phyloP scores from a whole-genome alignment of 1,140 invertebrate species.

The Melipona quadrifasciata region DNA sequence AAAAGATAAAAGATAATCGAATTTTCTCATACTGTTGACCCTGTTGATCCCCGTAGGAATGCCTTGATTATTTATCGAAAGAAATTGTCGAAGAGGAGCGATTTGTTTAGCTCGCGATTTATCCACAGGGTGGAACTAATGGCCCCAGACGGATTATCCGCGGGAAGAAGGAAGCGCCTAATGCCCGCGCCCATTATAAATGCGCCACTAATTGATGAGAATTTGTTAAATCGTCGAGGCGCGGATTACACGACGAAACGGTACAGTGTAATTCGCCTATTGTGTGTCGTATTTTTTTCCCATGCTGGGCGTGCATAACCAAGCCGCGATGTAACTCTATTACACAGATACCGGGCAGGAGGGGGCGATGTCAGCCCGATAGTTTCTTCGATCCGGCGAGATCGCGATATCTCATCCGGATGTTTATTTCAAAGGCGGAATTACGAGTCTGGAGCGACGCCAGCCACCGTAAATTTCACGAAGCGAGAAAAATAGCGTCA shows the following conservation, averaged over 20 bases:
- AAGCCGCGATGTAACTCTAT: slow-evolving; percentile 60
- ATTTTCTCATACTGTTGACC: neutral
- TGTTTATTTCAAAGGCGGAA: slow-evolving; percentile 80
- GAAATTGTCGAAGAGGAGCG: neutral
- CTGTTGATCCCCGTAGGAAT: neutral
- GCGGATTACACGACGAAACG: slow-evolving; percentile 38
- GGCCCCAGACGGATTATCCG: neutral
- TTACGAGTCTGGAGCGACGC: slow-evolving; percentile 80
- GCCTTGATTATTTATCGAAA: neutral
- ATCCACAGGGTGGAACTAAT: too few species aligned
- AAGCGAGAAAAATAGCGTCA: slow-evolving; percentile 80
- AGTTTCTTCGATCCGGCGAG: slow-evolving; percentile 75
- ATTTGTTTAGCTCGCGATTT: slow-evolving; percentile 8
- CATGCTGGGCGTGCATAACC: slow-evolving; percentile 55
- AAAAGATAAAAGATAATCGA: neutral
- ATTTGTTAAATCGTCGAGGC: slow-evolving; percentile 40
- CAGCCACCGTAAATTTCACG: slow-evolving; percentile 79
- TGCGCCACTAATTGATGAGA: slow-evolving; percentile 45
- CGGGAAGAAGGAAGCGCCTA: slow-evolving; percentile 20
- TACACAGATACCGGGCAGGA: slow-evolving; percentile 20
- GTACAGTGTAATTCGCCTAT: slow-evolving; percentile 39
- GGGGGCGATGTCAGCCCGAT: slow-evolving; percentile 71
- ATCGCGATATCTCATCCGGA: slow-evolving; percentile 76
- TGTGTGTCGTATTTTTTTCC: slow-evolving; percentile 39
- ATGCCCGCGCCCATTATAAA: slow-evolving; percentile 9